Conservation (phyloP, 2,888 invertebrate species). For the Isoperla grammatica region DNA sequence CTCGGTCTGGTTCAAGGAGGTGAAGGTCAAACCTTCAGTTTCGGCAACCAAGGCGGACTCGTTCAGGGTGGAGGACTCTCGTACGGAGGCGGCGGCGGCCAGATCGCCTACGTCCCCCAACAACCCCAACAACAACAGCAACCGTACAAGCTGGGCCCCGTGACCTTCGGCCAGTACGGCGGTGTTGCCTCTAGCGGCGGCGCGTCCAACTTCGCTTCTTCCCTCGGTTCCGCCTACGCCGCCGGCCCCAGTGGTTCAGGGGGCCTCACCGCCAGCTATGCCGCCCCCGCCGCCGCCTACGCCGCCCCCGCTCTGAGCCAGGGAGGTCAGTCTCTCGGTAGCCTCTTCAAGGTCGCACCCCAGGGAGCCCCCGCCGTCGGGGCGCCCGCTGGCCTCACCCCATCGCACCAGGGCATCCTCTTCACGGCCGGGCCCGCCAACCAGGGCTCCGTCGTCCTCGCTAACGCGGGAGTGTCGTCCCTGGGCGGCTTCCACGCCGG, state of each 20-base stretch:
- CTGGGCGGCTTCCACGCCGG: too few species aligned
- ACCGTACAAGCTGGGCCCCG: constrained; percentile 22
- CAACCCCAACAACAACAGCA: too few species aligned
- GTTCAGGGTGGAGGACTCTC: background rate
- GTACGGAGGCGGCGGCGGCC: background rate
- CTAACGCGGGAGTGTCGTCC: too few species aligned
- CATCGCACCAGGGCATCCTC: too few species aligned
- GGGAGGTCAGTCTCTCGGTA: background rate
- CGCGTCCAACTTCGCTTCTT: constrained; percentile 3
- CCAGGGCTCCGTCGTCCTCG: too few species aligned
- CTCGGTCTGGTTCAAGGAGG: constrained; percentile 8
- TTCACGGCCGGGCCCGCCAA: too few species aligned
- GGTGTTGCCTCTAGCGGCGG: constrained; percentile 7
- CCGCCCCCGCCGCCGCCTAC: constrained; percentile 1
- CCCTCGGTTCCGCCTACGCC: background rate
- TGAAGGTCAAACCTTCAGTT: background rate
- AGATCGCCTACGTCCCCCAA: background rate
- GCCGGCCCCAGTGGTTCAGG: background rate
- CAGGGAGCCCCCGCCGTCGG: background rate
- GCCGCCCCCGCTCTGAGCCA: constrained; percentile 12
- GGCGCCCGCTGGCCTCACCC: too few species aligned
- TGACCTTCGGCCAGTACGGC: constrained; percentile 24
- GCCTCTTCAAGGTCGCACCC: background rate
- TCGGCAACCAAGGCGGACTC: background rate
- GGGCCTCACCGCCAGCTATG: background rate